A percentile compares a stretch with the other conserved stretches of the same genome.
phyloP scores from a whole-genome alignment of 2,888 invertebrate species.

The Tetramorium bicarinatum region DNA sequence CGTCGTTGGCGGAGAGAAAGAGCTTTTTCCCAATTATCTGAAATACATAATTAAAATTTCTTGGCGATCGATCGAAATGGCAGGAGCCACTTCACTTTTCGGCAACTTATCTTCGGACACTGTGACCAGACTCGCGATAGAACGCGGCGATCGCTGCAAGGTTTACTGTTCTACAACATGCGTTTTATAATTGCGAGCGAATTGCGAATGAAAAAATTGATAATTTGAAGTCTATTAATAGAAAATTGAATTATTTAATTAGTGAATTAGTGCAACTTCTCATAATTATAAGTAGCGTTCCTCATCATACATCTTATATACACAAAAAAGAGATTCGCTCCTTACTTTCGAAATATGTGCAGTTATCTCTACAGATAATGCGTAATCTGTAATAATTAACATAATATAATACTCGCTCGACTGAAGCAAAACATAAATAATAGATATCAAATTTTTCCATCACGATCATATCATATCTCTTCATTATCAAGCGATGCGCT shows the following conservation, averaged over 20 bases:
- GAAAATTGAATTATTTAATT: not conserved
- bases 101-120: conserved; percentile 26
- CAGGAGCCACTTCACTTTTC: not conserved
- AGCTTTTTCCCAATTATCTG: not conserved
- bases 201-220: not conserved
- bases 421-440: not conserved
- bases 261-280: not conserved
- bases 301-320: not conserved
- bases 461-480: not conserved
- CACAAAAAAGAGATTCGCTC: not conserved
- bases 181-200: not conserved
- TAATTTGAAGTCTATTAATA: not conserved
- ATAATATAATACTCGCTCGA: not conserved
- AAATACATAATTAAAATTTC: conserved; percentile 10
- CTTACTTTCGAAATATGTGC: not conserved
- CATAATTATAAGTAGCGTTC: not conserved
- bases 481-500: not conserved
- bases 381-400: not conserved
- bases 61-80: not conserved
- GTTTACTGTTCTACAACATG: not conserved
- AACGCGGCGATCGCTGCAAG: conserved; percentile 43
- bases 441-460: not conserved
- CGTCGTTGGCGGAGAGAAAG: not conserved
- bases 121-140: conserved; percentile 21
- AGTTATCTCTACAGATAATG: not conserved